phyloP scores from a whole-genome alignment of 2,888 invertebrate genomes.

The Eupeodes latifasciatus region DNA sequence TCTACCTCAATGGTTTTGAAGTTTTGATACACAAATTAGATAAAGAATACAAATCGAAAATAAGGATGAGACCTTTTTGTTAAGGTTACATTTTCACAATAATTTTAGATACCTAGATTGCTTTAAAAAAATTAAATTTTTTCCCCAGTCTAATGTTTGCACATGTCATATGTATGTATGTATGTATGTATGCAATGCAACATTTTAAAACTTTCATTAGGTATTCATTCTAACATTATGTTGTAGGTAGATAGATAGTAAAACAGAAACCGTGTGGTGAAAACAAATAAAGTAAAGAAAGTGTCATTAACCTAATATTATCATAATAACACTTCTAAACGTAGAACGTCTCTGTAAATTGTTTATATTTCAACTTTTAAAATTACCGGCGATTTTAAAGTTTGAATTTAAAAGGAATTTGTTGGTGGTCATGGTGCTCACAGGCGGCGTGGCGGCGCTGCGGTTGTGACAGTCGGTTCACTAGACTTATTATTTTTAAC shows the following conservation, averaged over 20 bases:
- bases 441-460: too few species aligned
- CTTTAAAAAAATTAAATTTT: too few species aligned
- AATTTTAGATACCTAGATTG: too few species aligned
- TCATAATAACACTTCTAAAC: constrained; percentile 1
- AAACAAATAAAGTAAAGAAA: constrained; percentile 63
- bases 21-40: too few species aligned
- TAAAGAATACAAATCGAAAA: too few species aligned
- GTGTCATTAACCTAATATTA: constrained; percentile 65
- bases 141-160: too few species aligned
- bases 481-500: constrained; percentile 45
- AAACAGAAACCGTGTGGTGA: constrained; percentile 38
- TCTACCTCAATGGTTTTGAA: too few species aligned
- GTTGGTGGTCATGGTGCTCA: constrained; percentile 16
- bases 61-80: too few species aligned
- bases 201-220: background rate
- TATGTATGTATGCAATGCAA: background rate
- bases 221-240: background rate
- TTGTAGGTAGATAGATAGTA: background rate
- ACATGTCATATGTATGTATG: too few species aligned
- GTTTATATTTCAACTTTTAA: background rate
- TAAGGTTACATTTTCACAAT: too few species aligned
- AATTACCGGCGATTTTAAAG: background rate
- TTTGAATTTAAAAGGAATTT: background rate
- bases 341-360: constrained; percentile 5
- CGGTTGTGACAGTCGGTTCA: background rate